Conservation (phyloP, 1,140 invertebrate genomes). For the Drosophila tsacasi region DNA sequence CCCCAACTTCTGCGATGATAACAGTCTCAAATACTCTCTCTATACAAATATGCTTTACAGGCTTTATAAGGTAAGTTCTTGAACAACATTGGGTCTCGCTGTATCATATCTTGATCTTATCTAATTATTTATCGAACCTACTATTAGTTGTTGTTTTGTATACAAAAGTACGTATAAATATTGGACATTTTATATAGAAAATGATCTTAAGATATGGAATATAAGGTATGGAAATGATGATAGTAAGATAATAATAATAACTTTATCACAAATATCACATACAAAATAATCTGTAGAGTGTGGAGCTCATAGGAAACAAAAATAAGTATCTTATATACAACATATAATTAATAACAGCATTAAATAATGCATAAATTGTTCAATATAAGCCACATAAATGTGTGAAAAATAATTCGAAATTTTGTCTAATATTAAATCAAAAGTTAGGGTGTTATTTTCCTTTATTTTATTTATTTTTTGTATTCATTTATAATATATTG, state of each 20-base stretch:
- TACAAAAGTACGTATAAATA: not conserved
- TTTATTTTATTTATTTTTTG: not conserved
- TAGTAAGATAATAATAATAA: no score
- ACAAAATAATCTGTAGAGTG: not conserved
- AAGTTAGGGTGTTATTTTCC: no score
- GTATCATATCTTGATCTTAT: not conserved
- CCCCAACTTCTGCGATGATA: constrained; percentile 18
- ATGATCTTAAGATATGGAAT: not conserved
- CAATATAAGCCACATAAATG: no score
- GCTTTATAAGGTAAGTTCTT: not conserved
- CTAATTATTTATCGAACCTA: not conserved
- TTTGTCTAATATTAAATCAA: no score
- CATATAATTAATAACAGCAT: not conserved
- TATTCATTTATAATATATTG: no score
- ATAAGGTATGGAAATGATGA: no score
- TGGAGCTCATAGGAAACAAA: not conserved
- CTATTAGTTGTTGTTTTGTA: not conserved
- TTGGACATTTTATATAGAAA: not conserved
- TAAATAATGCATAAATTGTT: no score
- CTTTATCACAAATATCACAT: not conserved
- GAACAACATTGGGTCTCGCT: not conserved
- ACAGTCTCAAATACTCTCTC: constrained; percentile 10
- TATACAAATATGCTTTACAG: constrained; percentile 7
- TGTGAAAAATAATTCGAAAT: no score
- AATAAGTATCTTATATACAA: not conserved